phyloP scores from a whole-genome alignment of 2,797 vertebrate genomes.

The Protonibea diacanthus region DNA sequence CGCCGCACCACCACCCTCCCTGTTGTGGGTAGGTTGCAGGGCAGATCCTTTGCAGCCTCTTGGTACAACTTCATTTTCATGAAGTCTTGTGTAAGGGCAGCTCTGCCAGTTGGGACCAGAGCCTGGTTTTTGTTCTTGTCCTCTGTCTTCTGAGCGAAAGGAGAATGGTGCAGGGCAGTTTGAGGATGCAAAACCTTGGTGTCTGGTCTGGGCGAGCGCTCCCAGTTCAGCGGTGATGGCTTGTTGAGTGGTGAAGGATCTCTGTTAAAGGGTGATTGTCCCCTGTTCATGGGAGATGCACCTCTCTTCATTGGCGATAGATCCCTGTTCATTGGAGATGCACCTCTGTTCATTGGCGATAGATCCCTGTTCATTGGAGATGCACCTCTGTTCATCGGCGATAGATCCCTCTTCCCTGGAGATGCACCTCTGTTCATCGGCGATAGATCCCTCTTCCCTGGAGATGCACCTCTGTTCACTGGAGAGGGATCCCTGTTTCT shows the following conservation, averaged over 20 bases:
- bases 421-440: constrained; percentile 27
- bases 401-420: not conserved
- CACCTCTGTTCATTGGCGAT: constrained; percentile 16
- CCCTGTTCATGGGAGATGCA: not conserved
- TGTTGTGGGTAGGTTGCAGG: constrained; percentile 70
- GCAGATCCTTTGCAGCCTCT: constrained; percentile 66
- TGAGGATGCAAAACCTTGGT: not conserved
- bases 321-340: not conserved
- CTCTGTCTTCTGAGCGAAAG: constrained; percentile 19
- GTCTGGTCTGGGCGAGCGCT: constrained; percentile 55
- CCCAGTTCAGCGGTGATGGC: constrained; percentile 30
- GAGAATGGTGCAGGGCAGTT: not conserved
- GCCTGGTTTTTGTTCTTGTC: constrained; percentile 35
- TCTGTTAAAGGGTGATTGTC: not conserved
- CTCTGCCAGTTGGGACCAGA: not conserved
- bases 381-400: constrained; percentile 19
- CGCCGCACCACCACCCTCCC: constrained; percentile 72
- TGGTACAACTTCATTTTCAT: constrained; percentile 63
- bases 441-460: fast-evolving
- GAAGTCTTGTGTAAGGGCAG: constrained; percentile 37
- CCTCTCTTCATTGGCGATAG: constrained; percentile 10
- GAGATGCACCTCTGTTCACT: not conserved
- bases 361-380: not conserved
- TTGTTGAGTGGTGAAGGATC: not conserved
- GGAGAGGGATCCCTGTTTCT: constrained; percentile 49